phyloP scores from a whole-genome alignment of 2,113 vertebrate species.

The Elgaria multicarinata region DNA sequence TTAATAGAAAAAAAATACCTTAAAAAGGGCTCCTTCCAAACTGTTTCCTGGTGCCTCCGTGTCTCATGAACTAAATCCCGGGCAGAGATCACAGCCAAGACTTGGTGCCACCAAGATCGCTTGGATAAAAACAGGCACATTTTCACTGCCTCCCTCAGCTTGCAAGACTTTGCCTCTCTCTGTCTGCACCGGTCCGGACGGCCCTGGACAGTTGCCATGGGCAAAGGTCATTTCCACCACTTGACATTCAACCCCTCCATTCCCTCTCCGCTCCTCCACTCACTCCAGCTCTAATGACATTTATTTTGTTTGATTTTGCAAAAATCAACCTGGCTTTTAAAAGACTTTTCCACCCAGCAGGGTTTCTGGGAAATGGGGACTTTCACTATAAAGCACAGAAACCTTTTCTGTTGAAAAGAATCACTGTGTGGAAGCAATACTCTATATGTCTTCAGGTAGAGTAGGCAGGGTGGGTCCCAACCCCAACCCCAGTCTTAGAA shows the following conservation, averaged over 20 bases:
- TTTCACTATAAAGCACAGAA: slow-evolving; percentile 1
- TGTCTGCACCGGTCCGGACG: neutral
- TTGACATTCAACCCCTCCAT: slow-evolving; percentile 58
- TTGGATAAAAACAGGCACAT: slow-evolving; percentile 50
- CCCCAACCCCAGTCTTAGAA: neutral
- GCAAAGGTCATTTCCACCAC: slow-evolving; percentile 67
- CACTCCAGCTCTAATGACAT: slow-evolving; percentile 13
- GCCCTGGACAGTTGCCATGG: slow-evolving; percentile 25
- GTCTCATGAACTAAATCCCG: slow-evolving; percentile 68
- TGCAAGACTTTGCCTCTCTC: slow-evolving; percentile 27
- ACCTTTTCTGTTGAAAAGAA: slow-evolving; percentile 5
- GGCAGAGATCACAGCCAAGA: slow-evolving; percentile 51
- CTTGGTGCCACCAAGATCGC: slow-evolving; percentile 61
- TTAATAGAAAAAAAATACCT: slow-evolving; percentile 57
- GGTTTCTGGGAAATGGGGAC: slow-evolving; percentile 56
- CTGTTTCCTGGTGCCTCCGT: slow-evolving; percentile 64
- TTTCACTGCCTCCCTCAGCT: slow-evolving; percentile 36
- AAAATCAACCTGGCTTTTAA: slow-evolving; percentile 6
- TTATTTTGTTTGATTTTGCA: neutral
- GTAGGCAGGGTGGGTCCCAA: no score
- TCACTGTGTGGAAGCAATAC: neutral
- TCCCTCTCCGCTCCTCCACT: neutral
- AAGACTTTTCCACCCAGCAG: slow-evolving; percentile 29
- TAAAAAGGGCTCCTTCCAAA: slow-evolving; percentile 39
- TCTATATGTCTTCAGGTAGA: rapidly evolving